phyloP scores from a whole-genome alignment of 1,140 invertebrate species.

The Microplitis demolitor region DNA sequence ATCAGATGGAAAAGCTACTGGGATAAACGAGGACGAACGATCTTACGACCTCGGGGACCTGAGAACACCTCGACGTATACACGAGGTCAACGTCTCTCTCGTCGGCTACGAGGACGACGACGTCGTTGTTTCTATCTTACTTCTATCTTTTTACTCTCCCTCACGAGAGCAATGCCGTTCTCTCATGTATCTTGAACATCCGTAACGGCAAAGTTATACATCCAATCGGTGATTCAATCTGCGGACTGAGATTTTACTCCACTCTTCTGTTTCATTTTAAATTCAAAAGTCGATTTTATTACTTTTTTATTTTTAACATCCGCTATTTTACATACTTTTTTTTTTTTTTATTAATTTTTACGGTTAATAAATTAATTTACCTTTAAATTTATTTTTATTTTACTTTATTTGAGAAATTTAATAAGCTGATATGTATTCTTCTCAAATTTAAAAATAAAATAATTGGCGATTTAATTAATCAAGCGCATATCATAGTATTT shows the following conservation, averaged over 20 bases:
- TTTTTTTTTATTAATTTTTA: not conserved
- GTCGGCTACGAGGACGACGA: no score
- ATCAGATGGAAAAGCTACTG: not conserved
- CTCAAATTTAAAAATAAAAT: no score
- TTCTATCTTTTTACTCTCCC: not conserved
- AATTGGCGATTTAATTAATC: no score
- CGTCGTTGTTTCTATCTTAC: not conserved
- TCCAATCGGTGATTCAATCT: slow-evolving; percentile 25
- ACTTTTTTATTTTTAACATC: not conserved
- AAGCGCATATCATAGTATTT: no score
- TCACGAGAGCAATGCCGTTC: not conserved
- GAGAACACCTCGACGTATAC: slow-evolving; percentile 1
- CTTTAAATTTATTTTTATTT: no score
- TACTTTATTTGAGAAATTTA: no score
- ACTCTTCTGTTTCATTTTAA: not conserved
- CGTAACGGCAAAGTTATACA: slow-evolving; percentile 23
- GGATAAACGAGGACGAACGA: slow-evolving; percentile 22
- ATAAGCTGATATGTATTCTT: no score
- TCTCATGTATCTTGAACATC: not conserved
- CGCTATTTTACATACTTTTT: no score
- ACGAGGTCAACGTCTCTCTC: slow-evolving; percentile 4
- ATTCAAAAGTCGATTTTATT: not conserved
- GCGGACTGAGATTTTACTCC: slow-evolving; percentile 8
- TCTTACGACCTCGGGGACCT: slow-evolving; percentile 25
- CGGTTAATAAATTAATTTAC: not conserved